Evolutionary conservation across 2,888 invertebrate species (phyloP), one percentile per base, ranked within the genome.

Genomic region (Empis livida): DNA sequence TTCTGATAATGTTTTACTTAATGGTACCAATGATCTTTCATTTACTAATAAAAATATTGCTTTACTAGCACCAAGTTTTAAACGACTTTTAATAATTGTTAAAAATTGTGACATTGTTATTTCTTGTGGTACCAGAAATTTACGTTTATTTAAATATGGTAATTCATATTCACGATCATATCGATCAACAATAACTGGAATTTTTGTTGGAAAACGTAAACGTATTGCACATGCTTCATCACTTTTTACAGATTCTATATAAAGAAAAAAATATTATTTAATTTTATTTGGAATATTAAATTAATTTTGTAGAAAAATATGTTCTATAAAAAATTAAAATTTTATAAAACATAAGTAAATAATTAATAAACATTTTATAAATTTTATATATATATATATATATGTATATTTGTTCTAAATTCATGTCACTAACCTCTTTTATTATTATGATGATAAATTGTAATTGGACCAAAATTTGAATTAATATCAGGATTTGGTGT

Each of bases 41-140:
- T 86, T 86, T 38, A 91, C 80, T 57, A 91, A 74, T 53, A 92
- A 71, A 63, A 88, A 91, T 58, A 92, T 74, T 1, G 90, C 82
- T 73, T 89, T 68, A 55, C 68, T 74, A 17, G 73, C 71, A 55
- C 71, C 68, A 40, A 74, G 68, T 59, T 63, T 70, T 59, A 74
- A 72, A 56, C 72, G 68, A 62, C 71, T 73, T 51, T 74, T 62
- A 52, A 91, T 84, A 50, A 91, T 85, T 51, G 84, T 82, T 56
- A 87, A 74, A 61, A 92, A 86, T 68, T 91, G 90, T 43, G 89
- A 88, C 80, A 91, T 85, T 0, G 89, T 84, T 42, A 90, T 79
- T 64, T 90, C 90, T 73, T 88, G 85, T 2, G 91, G 92, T 13
- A 92, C 89, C 59, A 92, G 70, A 70, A 87, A 91, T 67, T 91